A percentile compares a stretch with the other conserved stretches of the same genome.
Evolutionary conservation across 2,113 vertebrate genomes (phyloP).

Genomic region (Heptranchias perlo): DNA sequence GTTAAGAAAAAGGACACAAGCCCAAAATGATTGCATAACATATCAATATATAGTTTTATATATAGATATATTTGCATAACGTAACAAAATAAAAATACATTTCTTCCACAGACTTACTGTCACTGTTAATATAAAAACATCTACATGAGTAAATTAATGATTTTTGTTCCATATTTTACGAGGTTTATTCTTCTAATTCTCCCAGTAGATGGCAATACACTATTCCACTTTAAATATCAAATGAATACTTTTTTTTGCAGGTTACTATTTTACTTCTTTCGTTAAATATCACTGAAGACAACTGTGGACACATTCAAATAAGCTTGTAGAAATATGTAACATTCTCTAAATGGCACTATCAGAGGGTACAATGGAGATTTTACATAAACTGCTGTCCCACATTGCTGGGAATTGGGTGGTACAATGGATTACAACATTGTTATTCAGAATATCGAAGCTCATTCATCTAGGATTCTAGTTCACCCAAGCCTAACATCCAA

Average conservation of each 20-base stretch:
- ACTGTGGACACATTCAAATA: neutral
- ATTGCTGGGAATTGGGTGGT: neutral
- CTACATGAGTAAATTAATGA: neutral
- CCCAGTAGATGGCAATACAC: neutral
- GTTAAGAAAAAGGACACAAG: neutral
- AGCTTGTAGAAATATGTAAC: neutral
- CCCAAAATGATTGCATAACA: neutral
- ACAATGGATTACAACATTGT: neutral
- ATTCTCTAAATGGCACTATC: neutral
- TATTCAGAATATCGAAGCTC: neutral
- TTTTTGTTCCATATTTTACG: neutral
- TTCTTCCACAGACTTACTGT: neutral
- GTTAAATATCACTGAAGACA: neutral
- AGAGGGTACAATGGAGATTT: neutral
- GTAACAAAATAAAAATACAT: neutral
- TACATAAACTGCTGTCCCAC: neutral
- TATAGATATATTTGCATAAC: neutral
- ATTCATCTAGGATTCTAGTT: neutral
- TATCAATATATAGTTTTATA: neutral
- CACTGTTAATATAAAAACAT: neutral
- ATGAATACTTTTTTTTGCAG: neutral
- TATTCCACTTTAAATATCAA: neutral
- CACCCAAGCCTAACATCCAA: neutral
- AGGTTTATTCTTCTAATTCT: slow-evolving; percentile 1
- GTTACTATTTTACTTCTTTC: neutral